Base-by-base conservation (phyloP, 2,113 vertebrate genomes). In the Junco hyemalis region DNA sequence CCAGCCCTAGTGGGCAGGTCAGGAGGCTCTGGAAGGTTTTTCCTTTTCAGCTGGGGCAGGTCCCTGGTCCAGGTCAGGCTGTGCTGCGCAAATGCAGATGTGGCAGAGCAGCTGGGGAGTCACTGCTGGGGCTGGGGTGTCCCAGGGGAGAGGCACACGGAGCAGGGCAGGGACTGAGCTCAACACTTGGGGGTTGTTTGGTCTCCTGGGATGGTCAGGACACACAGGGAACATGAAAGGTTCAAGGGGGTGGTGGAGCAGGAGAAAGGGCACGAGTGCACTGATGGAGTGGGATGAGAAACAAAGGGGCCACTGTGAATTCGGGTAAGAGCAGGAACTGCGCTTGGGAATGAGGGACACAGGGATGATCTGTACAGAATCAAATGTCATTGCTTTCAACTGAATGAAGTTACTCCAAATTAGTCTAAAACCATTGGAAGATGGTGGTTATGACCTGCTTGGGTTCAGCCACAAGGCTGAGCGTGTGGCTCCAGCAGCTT, bases 281-380 rank as follows among this genome's bases (percentile, higher is more conserved):
- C 45, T 33, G 36, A 2, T 65, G 71, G 63, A 33, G 42, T 60
- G 36, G 69, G 50, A 22, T 45, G n/a, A 40, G 68, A 56, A 66
- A 94, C 92, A 96, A 92, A 90, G 68, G 14, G 31, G 19, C 76
- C 69, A 3, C 89, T 96, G 57, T 95, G 86, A 42, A n/a, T 82
- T 50, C 18, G 38, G 68, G 14, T 59, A 6, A 77, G 71, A 91
- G 81, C 25, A 15, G 81, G 69, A 87, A 68, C 69, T 94, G 3
- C 13, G 5, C 56, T 68, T 0, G 1, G 63, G 68, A 78, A 42
- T 10, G 29, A 81, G 68, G 38, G 82, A 4, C 64, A 31, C 22
- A 38, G 73, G 48, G 18, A 5, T 38, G 71, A 80, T 82, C 91
- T 91, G 64, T 48, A 44, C 38, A 89, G 69, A 57, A 48, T 69